Percentiles rank a stretch among this genome's conserved stretches.
These are phyloP conservation scores for Acanthoscelides obtectus DNA, from an alignment of 2,888 invertebrate species.

Conservation along the genomic window DNA sequence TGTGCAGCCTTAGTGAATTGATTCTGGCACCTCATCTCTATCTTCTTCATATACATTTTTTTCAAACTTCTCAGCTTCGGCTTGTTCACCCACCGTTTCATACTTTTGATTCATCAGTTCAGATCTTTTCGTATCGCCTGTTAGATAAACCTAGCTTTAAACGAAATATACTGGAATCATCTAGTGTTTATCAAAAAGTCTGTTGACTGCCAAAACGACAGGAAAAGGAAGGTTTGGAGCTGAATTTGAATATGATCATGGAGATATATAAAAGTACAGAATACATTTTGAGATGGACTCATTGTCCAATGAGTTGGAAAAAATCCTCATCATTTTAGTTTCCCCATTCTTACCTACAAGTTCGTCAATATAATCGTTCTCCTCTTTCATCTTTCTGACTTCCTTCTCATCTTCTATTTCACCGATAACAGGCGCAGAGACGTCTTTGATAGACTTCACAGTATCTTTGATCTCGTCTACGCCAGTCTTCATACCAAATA, in stretches of 20 bases:
- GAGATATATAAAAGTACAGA: no score
- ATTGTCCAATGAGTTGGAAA: no score
- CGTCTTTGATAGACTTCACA: slow-evolving; percentile 54
- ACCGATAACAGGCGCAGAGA: slow-evolving; percentile 60
- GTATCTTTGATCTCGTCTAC: slow-evolving; percentile 59
- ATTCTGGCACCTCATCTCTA: slow-evolving; percentile 62
- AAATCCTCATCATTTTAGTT: no score
- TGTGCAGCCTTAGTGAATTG: slow-evolving; percentile 51
- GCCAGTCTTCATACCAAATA: slow-evolving; percentile 57
- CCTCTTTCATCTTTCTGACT: slow-evolving; percentile 50
- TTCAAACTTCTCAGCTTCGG: slow-evolving; percentile 50
- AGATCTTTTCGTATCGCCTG: background rate
- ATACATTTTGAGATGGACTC: no score
- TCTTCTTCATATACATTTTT: slow-evolving; percentile 60
- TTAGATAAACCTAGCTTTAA: no score
- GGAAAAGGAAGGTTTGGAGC: no score
- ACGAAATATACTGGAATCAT: no score
- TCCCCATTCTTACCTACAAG: slow-evolving; percentile 46
- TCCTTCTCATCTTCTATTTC: slow-evolving; percentile 63
- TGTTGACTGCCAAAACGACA: no score
- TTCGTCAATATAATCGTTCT: slow-evolving; percentile 57
- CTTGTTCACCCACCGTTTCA: slow-evolving; percentile 34
- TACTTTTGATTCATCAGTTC: background rate
- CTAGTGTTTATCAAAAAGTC: no score
- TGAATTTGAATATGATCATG: no score